Evolutionary conservation across 2,888 invertebrate genomes (phyloP), one percentile per base, ranked within the genome.

Genomic region (Pomacea canaliculata): DNA sequence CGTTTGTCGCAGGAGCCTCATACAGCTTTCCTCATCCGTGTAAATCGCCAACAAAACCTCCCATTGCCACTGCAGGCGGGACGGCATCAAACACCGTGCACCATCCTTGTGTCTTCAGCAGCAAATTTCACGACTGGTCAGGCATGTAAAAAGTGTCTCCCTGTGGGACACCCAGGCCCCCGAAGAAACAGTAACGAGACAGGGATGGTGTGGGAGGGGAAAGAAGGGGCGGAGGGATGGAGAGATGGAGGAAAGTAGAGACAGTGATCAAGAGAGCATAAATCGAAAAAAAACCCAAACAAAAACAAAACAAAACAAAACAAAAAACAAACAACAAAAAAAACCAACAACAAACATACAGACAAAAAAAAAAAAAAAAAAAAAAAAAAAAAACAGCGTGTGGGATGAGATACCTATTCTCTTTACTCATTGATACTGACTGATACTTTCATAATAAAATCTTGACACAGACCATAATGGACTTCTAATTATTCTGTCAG

Each of bases 71-170:
- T 12, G 68, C 37, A n/a, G 13, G 27, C 68, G 27, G 19, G 7
- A 46, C 48, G 37, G 48, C 37, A 46, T 68, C 68, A 27, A 27
- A 46, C n/a, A 68, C 27, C 68, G 68, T 68, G 37, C 37, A 68
- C 7, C n/a, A 46, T 46, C 27, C 7, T 12, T 68, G n/a, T 13
- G 19, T 68, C 37, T 68, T 37, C 19, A 19, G 48, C 37, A 46
- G 37, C 10, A 68, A 68, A 68, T 68, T 27, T 68, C 68, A 27
- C 68, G 68, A 46, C 48, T 68, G 68, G 68, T 46, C 68, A 37
- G 48, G 68, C 68, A 46, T 68, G 68, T 68, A 68, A 68, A 68
- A 68, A 46, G 18, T 46, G 48, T 27, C 68, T 27, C 48, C 68
- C 68, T 19, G 27, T 27, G 48, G 48, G 68, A 68, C 68, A 37